Evolutionary conservation across 2,113 vertebrate genomes (phyloP), one percentile per base, ranked within the genome.

Genomic region (Pteropus alecto): DNA sequence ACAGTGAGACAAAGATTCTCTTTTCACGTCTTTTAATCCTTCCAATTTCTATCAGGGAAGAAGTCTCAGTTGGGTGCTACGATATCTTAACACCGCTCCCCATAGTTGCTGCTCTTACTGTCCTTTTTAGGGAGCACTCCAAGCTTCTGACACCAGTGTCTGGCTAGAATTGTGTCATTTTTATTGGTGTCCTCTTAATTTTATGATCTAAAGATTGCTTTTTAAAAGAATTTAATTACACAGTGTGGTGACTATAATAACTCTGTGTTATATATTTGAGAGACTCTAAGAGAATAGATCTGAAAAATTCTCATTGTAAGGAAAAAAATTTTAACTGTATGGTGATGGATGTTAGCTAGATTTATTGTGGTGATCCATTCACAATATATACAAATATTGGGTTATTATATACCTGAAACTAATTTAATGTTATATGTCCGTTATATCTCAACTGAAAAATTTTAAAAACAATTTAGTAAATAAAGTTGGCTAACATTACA

Each of bases 101-200:
- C 18, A 30, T 41, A 87, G 77, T 83, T 93, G 41, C 78, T 43
- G 21, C 38, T 81, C 18, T 35, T 94, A 13, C 16, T 88, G 30
- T 74, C 88, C 77, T 77, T 35, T 58, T 54, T 35, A 76, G 51
- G 48, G 51, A 76, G 35, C 38, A 9, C 26, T 56, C 43, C 24
- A 91, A 82, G 76, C 26, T 15, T 93, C 46, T 93, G n/a, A 9
- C 21, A 38, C 48, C 56, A 74, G 41, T 60, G 46, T 26, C 79
- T 33, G 6, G 30, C 46, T 79, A 68, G 18, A 90, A 86, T 54
- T 86, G 6, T 78, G 78, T 95, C 63, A 41, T 79, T 95, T 85
- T 85, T 90, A 86, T 74, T 90, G 48, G 21, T 84, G 70, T 79
- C 41, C 89, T 8, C 41, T 56, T 94, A 79, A 95, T n/a, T 89